These are phyloP conservation scores for Catharus ustulatus DNA, from an alignment of 2,797 vertebrate species.

Conservation along the genomic window DNA sequence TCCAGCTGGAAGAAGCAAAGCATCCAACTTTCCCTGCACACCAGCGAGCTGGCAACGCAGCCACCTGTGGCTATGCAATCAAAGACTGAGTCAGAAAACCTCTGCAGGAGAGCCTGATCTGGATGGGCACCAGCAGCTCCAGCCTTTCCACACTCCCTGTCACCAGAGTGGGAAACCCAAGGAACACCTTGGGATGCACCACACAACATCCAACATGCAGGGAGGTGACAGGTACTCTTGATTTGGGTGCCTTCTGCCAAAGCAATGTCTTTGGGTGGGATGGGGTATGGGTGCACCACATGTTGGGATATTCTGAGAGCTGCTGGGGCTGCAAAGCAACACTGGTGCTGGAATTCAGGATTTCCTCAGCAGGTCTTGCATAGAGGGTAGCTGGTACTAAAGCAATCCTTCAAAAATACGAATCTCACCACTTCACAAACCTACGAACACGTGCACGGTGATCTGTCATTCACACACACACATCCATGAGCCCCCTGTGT, in stretches of 20 bases:
- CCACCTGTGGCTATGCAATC: background rate
- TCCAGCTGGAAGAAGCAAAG: background rate
- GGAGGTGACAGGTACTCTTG: background rate
- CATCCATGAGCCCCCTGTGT: fast-evolving
- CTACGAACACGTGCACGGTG: background rate
- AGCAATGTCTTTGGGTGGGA: background rate
- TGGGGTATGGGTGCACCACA: background rate
- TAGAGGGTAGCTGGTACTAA: background rate
- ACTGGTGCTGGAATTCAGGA: background rate
- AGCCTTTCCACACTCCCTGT: background rate
- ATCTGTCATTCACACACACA: background rate
- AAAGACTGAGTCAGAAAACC: background rate
- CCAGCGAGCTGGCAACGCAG: fast-evolving
- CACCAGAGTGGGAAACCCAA: background rate
- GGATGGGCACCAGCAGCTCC: background rate
- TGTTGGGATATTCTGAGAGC: background rate
- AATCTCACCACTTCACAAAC: background rate
- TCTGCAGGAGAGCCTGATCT: fast-evolving
- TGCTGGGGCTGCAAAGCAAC: background rate
- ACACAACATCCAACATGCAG: background rate
- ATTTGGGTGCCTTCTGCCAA: background rate
- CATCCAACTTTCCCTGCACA: background rate
- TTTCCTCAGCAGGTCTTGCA: background rate
- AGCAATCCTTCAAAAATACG: background rate
- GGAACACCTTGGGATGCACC: background rate